Percentiles rank a stretch among this genome's conserved stretches.
Evolutionary conservation across 2,113 vertebrate genomes (phyloP).

Genomic region (Stegastes partitus): DNA sequence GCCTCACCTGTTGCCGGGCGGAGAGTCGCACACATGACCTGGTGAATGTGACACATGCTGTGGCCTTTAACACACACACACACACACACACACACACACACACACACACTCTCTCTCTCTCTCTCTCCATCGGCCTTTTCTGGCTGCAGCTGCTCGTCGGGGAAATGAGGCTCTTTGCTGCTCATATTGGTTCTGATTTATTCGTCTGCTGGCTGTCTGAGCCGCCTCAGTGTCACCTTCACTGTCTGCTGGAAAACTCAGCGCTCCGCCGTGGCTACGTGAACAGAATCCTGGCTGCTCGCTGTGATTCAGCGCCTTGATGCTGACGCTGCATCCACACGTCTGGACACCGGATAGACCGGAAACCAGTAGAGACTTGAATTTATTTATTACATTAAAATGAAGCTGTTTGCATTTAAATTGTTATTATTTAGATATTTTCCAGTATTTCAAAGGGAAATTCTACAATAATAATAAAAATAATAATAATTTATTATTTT

Average conservation of each 20-base stretch:
- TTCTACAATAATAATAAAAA: too few species aligned
- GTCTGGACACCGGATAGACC: conserved; percentile 35
- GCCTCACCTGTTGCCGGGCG: conserved; percentile 77
- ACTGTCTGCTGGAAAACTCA: conserved; percentile 13
- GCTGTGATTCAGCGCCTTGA: too few species aligned
- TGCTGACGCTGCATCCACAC: conserved; percentile 17
- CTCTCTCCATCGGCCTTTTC: conserved; percentile 1
- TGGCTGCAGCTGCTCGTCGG: conserved; percentile 27
- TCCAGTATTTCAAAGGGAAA: too few species aligned
- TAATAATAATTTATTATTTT: too few species aligned
- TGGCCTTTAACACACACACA: background rate
- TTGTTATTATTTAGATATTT: too few species aligned
- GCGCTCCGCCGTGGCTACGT: conserved; percentile 23
- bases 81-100: conserved; percentile 5
- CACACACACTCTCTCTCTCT: conserved; percentile 8
- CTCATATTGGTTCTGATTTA: conserved; percentile 28
- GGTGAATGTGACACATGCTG: conserved; percentile 7
- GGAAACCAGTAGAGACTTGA: too few species aligned
- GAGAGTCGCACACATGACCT: background rate
- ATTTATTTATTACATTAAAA: too few species aligned
- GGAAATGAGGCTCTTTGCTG: conserved; percentile 26
- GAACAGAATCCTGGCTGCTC: conserved; percentile 22
- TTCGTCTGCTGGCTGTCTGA: conserved; percentile 35
- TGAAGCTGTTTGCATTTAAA: too few species aligned
- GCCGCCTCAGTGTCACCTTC: conserved; percentile 69